Base-by-base conservation (phyloP, 2,797 vertebrate species). In the Psittacula echo region DNA sequence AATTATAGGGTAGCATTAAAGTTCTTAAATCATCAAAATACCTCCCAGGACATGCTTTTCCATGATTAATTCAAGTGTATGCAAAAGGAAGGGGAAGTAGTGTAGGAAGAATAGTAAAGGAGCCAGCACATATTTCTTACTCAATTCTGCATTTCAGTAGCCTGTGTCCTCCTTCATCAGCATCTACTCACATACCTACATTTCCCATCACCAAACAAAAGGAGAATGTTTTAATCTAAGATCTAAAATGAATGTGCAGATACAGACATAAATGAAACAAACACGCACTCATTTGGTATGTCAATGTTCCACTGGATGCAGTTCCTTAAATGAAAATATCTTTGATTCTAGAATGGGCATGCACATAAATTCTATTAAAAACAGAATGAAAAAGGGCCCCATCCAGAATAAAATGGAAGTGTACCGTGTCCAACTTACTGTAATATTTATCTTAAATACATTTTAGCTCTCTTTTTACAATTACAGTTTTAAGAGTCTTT, bases 21-120 rank as follows among this genome's bases (percentile, higher is more conserved):
- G 24, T 61, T 65, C 32, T 41, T 89, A 94, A 93, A 71, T 87
- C 56, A 80, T n/a, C 45, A 85, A 85, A 85, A 84, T 62, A 83
- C 26, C n/a, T 89, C 13, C 32, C 47, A 51, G 47, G 30, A 78
- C 62, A 26, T 50, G 30, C 13, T 89, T 89, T 83, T 80, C 68
- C 20, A 18, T 70, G 17, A 14, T 85, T 85, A 80, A 84, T 79
- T 90, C 34, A 80, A 72, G 1, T 16, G 7, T 24, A 42, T 50
- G 16, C 29, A 71, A 77, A 92, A 71, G 23, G 3, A 92, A 92
- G 24, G 19, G 30, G 8, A 87, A 91, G 14, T 53, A 30, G 8
- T 65, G 1, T n/a, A 83, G 17, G 14, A 89, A 61, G n/a, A 71
- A 26, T 22, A 37, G 27, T 16, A 74, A 44, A 41, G n/a, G 48